Evolutionary conservation across 1,140 invertebrate genomes (phyloP).

Genomic region (Neodiprion pinetum): DNA sequence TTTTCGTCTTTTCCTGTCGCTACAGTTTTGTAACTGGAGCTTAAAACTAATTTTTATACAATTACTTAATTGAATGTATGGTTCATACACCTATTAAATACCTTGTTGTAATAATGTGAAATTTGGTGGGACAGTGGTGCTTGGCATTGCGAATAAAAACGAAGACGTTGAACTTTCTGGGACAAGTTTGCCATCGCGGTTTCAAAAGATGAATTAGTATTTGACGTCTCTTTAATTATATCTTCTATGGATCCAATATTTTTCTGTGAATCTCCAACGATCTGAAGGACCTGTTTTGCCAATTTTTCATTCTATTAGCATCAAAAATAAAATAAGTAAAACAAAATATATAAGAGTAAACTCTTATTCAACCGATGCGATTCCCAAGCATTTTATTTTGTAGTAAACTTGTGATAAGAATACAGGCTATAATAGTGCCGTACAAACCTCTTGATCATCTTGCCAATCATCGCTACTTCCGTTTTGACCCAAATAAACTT

Average conservation of each 20-base stretch:
- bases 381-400: not conserved
- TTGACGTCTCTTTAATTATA: not conserved
- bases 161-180: conserved; percentile 66
- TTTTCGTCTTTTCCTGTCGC: not conserved
- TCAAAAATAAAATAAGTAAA: conserved; percentile 18
- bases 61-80: too few species aligned
- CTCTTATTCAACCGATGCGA: conserved; percentile 3
- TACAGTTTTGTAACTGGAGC: not conserved
- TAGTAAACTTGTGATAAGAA: not conserved
- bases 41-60: too few species aligned
- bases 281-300: conserved; percentile 43
- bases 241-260: not conserved
- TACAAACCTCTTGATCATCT: conserved; percentile 64
- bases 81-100: conserved; percentile 9
- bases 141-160: conserved; percentile 69
- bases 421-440: conserved; percentile 35
- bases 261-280: conserved; percentile 32
- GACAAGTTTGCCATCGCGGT: conserved; percentile 67
- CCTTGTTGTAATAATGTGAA: conserved; percentile 33
- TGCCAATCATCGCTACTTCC: conserved; percentile 57
- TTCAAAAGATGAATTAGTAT: not conserved
- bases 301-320: too few species aligned
- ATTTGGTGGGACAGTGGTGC: conserved; percentile 26
- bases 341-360: not conserved
- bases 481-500: conserved; percentile 42